Evolutionary conservation across 2,797 vertebrate genomes (phyloP).

Genomic region (Molothrus aeneus): DNA sequence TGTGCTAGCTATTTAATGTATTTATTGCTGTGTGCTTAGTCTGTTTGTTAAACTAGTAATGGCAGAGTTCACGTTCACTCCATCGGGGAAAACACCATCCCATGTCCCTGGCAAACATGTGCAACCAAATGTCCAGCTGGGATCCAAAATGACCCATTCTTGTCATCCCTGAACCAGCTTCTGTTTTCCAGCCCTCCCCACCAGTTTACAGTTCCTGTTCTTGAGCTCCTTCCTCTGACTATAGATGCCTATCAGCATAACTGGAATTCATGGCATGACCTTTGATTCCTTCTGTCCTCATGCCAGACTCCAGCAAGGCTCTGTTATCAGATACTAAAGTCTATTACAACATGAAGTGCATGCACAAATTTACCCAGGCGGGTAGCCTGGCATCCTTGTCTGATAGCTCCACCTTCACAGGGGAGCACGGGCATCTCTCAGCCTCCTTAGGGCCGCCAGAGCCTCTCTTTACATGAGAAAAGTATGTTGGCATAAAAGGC

Average conservation of each 20-base stretch:
- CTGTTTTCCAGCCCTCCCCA: neutral
- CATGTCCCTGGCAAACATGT: neutral
- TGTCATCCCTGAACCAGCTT: neutral
- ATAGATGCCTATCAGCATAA: conserved; percentile 68
- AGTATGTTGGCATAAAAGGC: conserved; percentile 47
- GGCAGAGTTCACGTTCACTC: neutral
- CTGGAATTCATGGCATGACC: conserved; percentile 70
- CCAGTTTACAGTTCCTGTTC: conserved; percentile 21
- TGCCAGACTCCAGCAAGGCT: conserved; percentile 69
- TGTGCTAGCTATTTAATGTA: neutral
- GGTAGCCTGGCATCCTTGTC: conserved; percentile 49
- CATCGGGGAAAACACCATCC: neutral
- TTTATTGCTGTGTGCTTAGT: neutral
- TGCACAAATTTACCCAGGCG: conserved; percentile 68
- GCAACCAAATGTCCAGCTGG: neutral
- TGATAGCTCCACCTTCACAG: conserved; percentile 54
- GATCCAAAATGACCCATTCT: neutral
- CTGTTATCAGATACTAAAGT: conserved; percentile 64
- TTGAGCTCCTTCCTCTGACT: conserved; percentile 49
- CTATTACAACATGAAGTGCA: conserved; percentile 58
- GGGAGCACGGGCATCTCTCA: conserved; percentile 37
- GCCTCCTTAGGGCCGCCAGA: conserved; percentile 57
- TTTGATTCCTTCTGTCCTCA: conserved; percentile 63
- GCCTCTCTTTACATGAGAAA: conserved; percentile 49
- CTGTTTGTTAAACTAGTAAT: neutral